Evolutionary conservation across 2,888 invertebrate genomes (phyloP).

Genomic region (Tricholauxania praeusta): DNA sequence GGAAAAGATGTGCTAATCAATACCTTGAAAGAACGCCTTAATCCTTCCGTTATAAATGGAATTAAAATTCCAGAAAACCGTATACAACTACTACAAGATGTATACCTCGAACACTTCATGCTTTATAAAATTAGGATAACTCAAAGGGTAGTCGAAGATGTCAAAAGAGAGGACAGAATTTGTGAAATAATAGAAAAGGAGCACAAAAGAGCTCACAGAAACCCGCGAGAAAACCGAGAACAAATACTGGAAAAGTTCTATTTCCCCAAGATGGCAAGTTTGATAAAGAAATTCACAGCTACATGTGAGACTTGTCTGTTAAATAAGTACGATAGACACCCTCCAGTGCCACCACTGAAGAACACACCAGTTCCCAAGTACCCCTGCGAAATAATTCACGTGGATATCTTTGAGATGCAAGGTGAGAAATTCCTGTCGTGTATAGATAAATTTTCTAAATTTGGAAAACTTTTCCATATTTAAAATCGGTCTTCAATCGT

Average conservation of each 20-base stretch:
- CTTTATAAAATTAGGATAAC: conserved; percentile 13
- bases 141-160: conserved; percentile 13
- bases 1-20: background rate
- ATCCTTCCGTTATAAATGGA: background rate
- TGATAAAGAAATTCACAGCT: background rate
- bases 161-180: background rate
- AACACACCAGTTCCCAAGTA: too few relatives aligned
- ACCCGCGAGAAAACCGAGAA: background rate
- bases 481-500: too few relatives aligned
- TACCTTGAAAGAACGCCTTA: background rate
- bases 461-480: too few relatives aligned
- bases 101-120: conserved; percentile 4
- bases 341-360: too few relatives aligned
- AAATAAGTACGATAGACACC: too few relatives aligned
- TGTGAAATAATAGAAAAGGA: background rate
- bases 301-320: too few relatives aligned
- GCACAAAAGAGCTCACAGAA: background rate
- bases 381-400: too few relatives aligned
- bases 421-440: too few relatives aligned
- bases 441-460: too few relatives aligned
- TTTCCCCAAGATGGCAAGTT: background rate
- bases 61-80: conserved; percentile 3
- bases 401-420: too few relatives aligned
- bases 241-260: conserved; percentile 3
- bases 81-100: background rate